Percentiles rank a stretch among this genome's conserved stretches.
Conservation (phyloP, 2,113 vertebrate genomes). For the Gyps fulvus region DNA sequence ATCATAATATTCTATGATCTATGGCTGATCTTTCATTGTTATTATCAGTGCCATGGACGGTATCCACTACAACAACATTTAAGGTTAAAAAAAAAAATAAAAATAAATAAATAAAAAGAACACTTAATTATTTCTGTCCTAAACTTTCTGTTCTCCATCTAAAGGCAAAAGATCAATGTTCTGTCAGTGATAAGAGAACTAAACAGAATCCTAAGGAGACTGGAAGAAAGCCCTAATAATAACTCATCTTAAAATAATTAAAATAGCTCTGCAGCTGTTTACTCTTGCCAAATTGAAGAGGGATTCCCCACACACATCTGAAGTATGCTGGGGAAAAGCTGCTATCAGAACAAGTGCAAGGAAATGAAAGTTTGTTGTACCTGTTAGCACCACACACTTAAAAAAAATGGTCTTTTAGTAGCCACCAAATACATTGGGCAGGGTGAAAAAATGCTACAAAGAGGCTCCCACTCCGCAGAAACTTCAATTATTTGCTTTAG, state of each 20-base stretch:
- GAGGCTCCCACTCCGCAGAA: background rate
- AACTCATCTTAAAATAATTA: background rate
- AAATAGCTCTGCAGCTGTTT: background rate
- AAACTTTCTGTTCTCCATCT: background rate
- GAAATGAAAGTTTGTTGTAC: background rate
- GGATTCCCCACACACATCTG: background rate
- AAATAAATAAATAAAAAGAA: background rate
- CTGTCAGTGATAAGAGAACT: background rate
- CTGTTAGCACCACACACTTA: background rate
- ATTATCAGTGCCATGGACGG: background rate
- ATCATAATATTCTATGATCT: background rate
- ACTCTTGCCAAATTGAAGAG: background rate
- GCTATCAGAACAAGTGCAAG: background rate
- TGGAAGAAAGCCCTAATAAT: background rate
- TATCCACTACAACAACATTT: background rate
- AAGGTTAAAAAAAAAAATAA: background rate
- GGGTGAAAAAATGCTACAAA: background rate
- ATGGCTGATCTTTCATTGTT: background rate
- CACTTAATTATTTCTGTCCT: background rate
- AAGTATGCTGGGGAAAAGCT: background rate
- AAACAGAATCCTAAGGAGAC: background rate
- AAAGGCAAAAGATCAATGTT: background rate
- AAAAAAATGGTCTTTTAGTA: background rate
- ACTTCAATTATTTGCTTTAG: background rate
- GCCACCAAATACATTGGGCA: background rate